Percentiles rank a stretch among this genome's conserved stretches.
These are phyloP conservation scores for Pipistrellus nathusii DNA, from an alignment of 2,797 vertebrate species.

Conservation along the genomic window DNA sequence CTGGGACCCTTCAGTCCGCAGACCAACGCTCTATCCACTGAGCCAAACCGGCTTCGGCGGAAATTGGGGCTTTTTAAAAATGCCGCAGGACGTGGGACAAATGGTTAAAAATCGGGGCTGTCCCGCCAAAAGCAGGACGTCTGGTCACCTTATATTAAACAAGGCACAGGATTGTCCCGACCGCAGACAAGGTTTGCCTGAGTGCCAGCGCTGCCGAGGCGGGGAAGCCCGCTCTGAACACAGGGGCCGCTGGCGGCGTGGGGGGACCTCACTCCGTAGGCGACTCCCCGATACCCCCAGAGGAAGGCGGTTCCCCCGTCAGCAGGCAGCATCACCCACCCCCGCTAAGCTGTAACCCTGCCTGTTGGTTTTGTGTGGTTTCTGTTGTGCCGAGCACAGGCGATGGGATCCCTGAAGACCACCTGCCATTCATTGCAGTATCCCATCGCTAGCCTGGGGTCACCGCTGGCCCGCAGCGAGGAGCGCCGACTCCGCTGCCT, in stretches of 20 bases:
- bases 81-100: too few relatives aligned
- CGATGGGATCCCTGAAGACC: accelerated
- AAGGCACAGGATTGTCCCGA: accelerated
- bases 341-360: accelerated
- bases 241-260: accelerated
- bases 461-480: accelerated
- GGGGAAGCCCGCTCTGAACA: accelerated
- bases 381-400: not conserved
- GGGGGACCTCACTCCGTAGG: accelerated
- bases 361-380: not conserved
- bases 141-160: too few relatives aligned
- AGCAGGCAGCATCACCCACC: not conserved
- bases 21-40: too few relatives aligned
- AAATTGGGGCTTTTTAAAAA: too few relatives aligned
- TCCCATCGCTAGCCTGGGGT: accelerated
- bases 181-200: accelerated
- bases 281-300: not conserved
- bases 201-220: accelerated
- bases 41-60: too few relatives aligned
- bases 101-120: too few relatives aligned
- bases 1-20: too few relatives aligned
- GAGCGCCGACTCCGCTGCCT: accelerated
- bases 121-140: too few relatives aligned
- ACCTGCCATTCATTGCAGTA: accelerated
- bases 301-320: accelerated